A percentile compares a stretch with the other conserved stretches of the same genome.
These are phyloP conservation scores for Labeo catla DNA, from an alignment of 2,113 vertebrate species.

Conservation along the genomic window DNA sequence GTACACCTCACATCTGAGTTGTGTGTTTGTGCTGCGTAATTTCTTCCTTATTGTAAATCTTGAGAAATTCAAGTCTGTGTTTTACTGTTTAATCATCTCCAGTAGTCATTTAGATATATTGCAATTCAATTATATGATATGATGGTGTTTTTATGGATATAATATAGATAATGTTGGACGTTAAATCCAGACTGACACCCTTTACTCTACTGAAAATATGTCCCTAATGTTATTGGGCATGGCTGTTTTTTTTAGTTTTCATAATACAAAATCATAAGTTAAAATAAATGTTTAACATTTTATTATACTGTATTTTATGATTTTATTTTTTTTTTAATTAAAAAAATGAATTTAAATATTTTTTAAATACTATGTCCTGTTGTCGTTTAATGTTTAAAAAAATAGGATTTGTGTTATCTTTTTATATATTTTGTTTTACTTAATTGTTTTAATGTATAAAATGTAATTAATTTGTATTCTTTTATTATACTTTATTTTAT, in stretches of 20 bases:
- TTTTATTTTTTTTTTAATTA: too few relatives aligned
- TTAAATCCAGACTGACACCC: neutral
- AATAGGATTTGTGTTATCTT: too few relatives aligned
- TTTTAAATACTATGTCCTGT: too few relatives aligned
- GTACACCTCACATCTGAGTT: neutral
- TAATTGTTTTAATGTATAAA: too few relatives aligned
- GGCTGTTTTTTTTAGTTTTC: neutral
- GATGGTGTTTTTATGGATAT: neutral
- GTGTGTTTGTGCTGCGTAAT: conserved; percentile 22
- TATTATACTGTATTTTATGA: too few relatives aligned
- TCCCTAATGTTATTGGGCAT: neutral
- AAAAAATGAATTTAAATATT: too few relatives aligned
- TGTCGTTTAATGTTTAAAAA: too few relatives aligned
- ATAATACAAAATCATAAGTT: neutral
- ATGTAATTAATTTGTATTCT: too few relatives aligned
- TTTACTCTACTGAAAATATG: neutral
- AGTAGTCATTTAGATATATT: neutral
- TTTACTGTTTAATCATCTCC: neutral
- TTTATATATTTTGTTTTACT: too few relatives aligned
- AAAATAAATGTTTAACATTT: neutral
- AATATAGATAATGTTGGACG: neutral
- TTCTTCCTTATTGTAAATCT: conserved; percentile 1
- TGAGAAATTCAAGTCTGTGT: neutral
- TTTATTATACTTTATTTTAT: too few relatives aligned
- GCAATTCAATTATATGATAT: neutral